Conservation (phyloP, 2,888 invertebrate species). For the Platycnemis pennipes region DNA sequence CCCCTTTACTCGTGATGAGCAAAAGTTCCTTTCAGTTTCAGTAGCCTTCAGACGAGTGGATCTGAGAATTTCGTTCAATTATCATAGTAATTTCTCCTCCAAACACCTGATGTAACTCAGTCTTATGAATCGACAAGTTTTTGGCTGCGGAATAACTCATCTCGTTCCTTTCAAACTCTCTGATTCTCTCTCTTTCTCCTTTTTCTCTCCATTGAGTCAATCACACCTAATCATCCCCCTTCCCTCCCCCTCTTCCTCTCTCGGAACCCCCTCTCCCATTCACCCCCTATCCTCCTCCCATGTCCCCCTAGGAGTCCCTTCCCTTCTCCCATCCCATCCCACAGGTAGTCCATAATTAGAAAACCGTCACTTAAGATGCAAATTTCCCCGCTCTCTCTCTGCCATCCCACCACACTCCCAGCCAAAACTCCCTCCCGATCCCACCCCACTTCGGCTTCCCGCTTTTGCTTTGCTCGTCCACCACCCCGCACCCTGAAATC, state of each 20-base stretch:
- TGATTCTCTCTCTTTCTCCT: neutral
- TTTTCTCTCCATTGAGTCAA: no score
- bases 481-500: neutral
- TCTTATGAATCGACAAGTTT: slow-evolving; percentile 21
- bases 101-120: neutral
- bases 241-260: no score
- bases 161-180: neutral
- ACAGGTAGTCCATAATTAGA: slow-evolving; percentile 45
- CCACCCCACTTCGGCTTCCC: neutral
- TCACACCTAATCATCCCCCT: no score
- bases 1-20: no score
- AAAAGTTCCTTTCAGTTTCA: neutral
- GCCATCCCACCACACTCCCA: no score
- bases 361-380: slow-evolving; percentile 46
- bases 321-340: neutral
- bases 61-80: neutral
- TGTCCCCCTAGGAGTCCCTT: neutral
- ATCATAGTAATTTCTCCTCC: neutral
- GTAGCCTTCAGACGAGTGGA: neutral
- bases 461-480: neutral
- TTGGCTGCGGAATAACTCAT: slow-evolving; percentile 25
- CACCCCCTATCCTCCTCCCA: neutral
- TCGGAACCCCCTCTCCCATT: neutral
- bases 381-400: neutral
- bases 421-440: neutral